Conservation (phyloP, 2,113 vertebrate species). For the Canis aureus region DNA sequence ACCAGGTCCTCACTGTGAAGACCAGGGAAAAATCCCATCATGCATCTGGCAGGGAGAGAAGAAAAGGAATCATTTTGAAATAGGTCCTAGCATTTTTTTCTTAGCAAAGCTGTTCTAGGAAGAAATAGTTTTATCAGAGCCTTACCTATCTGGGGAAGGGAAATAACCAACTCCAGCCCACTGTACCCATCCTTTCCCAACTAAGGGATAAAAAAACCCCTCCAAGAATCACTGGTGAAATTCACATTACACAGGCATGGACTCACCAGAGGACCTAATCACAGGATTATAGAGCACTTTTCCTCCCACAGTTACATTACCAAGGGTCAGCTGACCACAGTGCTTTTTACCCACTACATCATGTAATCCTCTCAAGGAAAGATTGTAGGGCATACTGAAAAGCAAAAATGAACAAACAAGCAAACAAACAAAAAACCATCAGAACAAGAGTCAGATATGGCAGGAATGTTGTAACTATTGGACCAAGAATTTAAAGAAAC, state of each 20-base stretch:
- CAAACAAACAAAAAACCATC: background rate
- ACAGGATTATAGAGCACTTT: background rate
- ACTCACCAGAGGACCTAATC: background rate
- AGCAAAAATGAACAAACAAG: too few relatives aligned
- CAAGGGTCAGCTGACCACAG: background rate
- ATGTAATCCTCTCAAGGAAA: background rate
- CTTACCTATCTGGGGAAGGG: background rate
- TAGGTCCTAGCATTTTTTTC: background rate
- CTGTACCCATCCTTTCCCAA: background rate
- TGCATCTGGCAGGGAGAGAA: background rate
- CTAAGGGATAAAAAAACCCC: background rate
- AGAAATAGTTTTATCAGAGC: background rate
- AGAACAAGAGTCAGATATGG: background rate
- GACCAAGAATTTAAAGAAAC: background rate
- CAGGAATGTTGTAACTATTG: background rate
- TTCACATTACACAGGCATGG: background rate
- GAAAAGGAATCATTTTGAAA: background rate
- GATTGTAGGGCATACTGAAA: background rate
- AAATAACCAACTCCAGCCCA: background rate
- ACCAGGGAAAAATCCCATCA: background rate
- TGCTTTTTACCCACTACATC: background rate
- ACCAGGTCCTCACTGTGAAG: background rate
- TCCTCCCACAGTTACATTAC: background rate
- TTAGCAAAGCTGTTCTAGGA: background rate
- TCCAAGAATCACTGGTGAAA: background rate